phyloP scores from a whole-genome alignment of 2,888 invertebrate species.

The Tortrix viridana region DNA sequence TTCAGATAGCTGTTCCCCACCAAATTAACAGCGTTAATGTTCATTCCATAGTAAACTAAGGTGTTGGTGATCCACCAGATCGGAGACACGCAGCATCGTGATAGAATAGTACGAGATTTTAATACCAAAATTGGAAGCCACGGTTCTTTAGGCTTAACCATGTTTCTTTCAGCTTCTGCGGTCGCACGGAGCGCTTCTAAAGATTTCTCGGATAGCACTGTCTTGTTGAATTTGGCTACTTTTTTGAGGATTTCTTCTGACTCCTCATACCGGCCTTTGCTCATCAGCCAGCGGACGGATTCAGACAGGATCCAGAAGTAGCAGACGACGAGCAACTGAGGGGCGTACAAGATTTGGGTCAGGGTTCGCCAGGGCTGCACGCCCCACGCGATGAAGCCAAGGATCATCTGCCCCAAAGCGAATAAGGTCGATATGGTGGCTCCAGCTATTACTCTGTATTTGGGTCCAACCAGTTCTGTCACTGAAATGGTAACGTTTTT shows the following conservation, averaged over 20 bases:
- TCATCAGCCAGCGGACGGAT: conserved; percentile 91
- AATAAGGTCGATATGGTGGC: conserved; percentile 89
- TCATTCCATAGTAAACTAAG: conserved; percentile 88
- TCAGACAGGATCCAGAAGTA: conserved; percentile 90
- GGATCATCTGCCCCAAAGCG: conserved; percentile 89
- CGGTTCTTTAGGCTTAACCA: conserved; percentile 61
- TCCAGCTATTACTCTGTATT: conserved; percentile 88
- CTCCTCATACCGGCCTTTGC: conserved; percentile 87
- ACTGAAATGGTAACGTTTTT: conserved; percentile 68
- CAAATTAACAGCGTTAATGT: conserved; percentile 87
- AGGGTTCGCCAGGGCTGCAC: conserved; percentile 88
- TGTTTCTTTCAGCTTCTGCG: conserved; percentile 63
- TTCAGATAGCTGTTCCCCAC: conserved; percentile 87
- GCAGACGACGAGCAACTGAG: conserved; percentile 87
- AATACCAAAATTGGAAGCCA: conserved; percentile 65
- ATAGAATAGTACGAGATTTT: conserved; percentile 59
- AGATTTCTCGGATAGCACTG: conserved; percentile 81
- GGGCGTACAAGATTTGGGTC: conserved; percentile 88
- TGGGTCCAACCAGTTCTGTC: conserved; percentile 91
- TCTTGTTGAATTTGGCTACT: conserved; percentile 86
- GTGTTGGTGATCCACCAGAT: conserved; percentile 89
- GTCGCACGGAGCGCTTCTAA: conserved; percentile 68
- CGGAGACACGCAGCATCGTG: conserved; percentile 69
- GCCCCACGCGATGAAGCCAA: conserved; percentile 89
- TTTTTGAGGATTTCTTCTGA: conserved; percentile 86